A percentile compares a stretch with the other conserved stretches of the same genome.
phyloP scores from a whole-genome alignment of 2,888 invertebrate genomes.

The Choreutis nemorana region DNA sequence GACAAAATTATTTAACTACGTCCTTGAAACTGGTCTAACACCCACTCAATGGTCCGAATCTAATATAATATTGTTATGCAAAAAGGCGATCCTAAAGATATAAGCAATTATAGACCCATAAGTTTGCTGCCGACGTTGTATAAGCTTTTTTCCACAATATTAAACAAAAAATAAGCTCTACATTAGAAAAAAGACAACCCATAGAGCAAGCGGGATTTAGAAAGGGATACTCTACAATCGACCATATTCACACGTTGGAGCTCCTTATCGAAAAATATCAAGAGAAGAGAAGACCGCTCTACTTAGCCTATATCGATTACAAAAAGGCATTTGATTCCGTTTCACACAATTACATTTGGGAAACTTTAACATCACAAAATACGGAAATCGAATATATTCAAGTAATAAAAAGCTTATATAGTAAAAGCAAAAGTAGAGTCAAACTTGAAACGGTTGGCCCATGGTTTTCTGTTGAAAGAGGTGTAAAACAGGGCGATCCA shows the following conservation, averaged over 20 bases:
- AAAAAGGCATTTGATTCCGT: constrained; percentile 5
- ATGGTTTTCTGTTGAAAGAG: background rate
- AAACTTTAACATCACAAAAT: constrained; percentile 1
- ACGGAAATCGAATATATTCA: constrained; percentile 2
- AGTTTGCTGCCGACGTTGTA: background rate
- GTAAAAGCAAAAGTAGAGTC: constrained; percentile 2
- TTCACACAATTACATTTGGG: constrained; percentile 2
- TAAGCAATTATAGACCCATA: constrained; percentile 1
- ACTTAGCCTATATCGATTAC: constrained; percentile 5
- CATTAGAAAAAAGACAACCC: constrained; percentile 3
- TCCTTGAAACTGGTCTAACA: constrained; percentile 2
- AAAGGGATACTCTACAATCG: background rate
- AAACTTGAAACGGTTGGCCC: background rate
- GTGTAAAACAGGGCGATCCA: background rate
- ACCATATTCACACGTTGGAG: no score
- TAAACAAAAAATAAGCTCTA: background rate
- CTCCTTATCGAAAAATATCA: constrained; percentile 6
- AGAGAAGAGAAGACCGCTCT: constrained; percentile 3
- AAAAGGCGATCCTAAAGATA: constrained; percentile 1
- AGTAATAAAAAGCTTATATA: background rate
- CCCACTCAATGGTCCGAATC: constrained; percentile 5
- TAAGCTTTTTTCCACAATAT: constrained; percentile 1
- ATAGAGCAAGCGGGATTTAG: constrained; percentile 4
- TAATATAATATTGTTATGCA: background rate
- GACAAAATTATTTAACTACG: constrained; percentile 1